Percentiles rank a stretch among this genome's conserved stretches.
phyloP scores from a whole-genome alignment of 2,797 vertebrate genomes.

The Enteromius fasciolatus region DNA sequence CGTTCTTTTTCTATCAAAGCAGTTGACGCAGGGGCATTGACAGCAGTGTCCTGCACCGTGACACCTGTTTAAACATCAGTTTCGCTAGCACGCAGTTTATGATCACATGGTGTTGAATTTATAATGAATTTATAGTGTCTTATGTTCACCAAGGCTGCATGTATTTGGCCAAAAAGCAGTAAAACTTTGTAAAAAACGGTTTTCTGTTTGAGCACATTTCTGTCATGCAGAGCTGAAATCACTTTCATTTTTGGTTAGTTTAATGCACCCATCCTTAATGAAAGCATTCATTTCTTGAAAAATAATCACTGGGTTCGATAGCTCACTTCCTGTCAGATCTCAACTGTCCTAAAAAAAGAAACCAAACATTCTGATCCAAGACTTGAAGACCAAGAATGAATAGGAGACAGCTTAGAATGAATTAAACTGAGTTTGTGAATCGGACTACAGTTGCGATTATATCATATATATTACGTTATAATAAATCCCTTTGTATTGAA shows the following conservation, averaged over 20 bases:
- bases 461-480: neutral
- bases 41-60: neutral
- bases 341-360: neutral
- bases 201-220: neutral
- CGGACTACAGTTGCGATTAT: neutral
- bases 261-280: no score
- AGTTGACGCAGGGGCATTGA: neutral
- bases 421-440: neutral
- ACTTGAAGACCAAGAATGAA: neutral
- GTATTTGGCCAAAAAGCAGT: neutral
- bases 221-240: neutral
- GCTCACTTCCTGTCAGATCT: no score
- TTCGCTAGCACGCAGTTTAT: neutral
- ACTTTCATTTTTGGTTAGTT: neutral
- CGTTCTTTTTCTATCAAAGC: slow-evolving; percentile 13
- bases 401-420: neutral
- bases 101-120: neutral
- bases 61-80: neutral
- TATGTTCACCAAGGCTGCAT: neutral
- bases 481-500: neutral
- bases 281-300: neutral
- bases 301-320: neutral
- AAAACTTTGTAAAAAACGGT: neutral
- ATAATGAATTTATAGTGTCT: no score
- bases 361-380: neutral